Evolutionary conservation across 2,888 invertebrate genomes (phyloP), one percentile per base, ranked within the genome.

Genomic region (Trilocha varians): DNA sequence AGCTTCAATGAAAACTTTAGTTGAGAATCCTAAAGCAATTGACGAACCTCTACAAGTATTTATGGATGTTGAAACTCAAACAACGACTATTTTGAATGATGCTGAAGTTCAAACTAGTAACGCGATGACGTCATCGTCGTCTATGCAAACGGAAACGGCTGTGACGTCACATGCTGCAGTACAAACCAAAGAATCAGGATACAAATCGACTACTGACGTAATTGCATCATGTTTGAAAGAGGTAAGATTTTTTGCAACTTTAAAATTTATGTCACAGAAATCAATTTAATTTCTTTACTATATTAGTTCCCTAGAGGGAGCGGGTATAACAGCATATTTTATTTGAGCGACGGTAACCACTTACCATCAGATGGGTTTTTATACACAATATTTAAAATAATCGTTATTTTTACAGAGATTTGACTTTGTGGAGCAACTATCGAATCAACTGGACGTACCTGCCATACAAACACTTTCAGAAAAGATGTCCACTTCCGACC

Each of bases 151-250:
- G 5, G 57, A 64, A 8, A 18, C 18, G 14, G 46, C 55, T 3
- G 25, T 38, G 5, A 59, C 44, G 13, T 33, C 36, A 32, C 50
- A 68, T 47, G 47, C 41, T 16, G 39, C 46, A 36, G 49, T 54
- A 13, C 80, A 82, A 51, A 78, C 79, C 14, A 47, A 65, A 17
- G 70, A 78, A 45, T 65, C 74, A 2, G 78, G 72, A 13, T 52
- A 44, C 39, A 65, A 63, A 51, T 61, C 76, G 3, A 76, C 78
- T 13, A 51, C 55, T 11, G 69, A 73, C 41, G 50, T 77, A 17
- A 62, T 80, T 42, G 53, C 57, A 43, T 55, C 55, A 16, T 71
- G 68, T 55, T 53, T 80, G 41, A 44, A 52, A 41, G 69, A 79
- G 53, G 83, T 83, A 60, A 66, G 68, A n/a, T n/a, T n/a, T n/a